Evolutionary conservation across 2,113 vertebrate species (phyloP).

Genomic region (Python bivittatus): DNA sequence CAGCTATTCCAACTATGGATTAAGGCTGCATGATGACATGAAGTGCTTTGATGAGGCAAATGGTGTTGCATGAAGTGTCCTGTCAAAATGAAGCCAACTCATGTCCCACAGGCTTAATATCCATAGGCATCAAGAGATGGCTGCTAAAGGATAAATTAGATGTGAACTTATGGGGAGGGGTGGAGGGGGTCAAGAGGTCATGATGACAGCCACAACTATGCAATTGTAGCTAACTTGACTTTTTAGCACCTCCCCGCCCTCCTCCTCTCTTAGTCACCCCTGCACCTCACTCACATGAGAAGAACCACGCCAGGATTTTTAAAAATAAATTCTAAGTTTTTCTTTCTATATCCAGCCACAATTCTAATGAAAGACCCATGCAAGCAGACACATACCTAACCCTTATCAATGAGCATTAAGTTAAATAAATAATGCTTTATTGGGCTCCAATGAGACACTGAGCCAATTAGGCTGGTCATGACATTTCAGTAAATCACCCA

Average conservation of each 20-base stretch:
- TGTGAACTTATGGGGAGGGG: background rate
- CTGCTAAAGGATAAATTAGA: background rate
- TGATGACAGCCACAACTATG: background rate
- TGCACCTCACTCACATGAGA: background rate
- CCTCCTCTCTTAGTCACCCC: background rate
- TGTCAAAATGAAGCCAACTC: background rate
- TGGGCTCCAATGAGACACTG: background rate
- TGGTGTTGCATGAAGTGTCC: background rate
- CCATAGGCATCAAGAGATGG: background rate
- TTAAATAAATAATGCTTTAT: background rate
- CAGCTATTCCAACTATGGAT: background rate
- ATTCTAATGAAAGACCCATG: background rate
- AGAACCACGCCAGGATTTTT: background rate
- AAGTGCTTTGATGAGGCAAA: background rate
- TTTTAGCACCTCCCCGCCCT: background rate
- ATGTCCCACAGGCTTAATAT: background rate
- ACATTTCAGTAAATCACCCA: background rate
- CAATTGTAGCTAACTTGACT: background rate
- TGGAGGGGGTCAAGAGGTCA: background rate
- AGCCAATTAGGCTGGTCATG: background rate
- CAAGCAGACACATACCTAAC: background rate
- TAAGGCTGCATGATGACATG: background rate
- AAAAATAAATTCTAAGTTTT: background rate
- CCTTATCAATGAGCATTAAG: background rate
- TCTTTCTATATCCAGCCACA: background rate